Evolutionary conservation across 2,113 vertebrate species (phyloP).

Genomic region (Pelodiscus sinensis): DNA sequence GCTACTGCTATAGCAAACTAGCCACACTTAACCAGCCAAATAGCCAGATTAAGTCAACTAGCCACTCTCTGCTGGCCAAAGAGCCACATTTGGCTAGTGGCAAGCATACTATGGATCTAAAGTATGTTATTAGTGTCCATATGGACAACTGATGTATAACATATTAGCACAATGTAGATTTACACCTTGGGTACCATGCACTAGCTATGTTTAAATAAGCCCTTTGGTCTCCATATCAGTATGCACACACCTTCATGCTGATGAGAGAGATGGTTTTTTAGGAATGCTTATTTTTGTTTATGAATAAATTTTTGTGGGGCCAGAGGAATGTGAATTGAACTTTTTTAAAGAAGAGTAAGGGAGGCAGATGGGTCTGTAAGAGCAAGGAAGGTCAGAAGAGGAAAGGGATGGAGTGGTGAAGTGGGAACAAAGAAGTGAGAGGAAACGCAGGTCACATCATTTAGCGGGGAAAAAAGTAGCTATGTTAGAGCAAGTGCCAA

Average conservation of each 20-base stretch:
- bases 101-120: too few relatives aligned
- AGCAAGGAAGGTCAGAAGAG: neutral
- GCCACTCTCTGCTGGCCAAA: too few relatives aligned
- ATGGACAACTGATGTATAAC: neutral
- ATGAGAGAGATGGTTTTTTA: neutral
- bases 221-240: neutral
- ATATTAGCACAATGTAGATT: neutral
- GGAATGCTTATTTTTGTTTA: neutral
- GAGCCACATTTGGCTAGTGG: too few relatives aligned
- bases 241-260: neutral
- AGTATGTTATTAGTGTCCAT: neutral
- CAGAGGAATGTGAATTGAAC: neutral
- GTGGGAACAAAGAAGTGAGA: neutral
- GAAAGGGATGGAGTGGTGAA: neutral
- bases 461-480: neutral
- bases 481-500: neutral
- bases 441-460: neutral
- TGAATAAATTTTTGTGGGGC: neutral
- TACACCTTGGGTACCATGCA: neutral
- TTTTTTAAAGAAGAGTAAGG: neutral
- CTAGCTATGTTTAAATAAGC: too few relatives aligned
- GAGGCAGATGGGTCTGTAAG: neutral
- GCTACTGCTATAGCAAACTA: too few relatives aligned
- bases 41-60: too few relatives aligned
- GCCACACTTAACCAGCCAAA: too few relatives aligned